A percentile compares a stretch with the other conserved stretches of the same genome.
Conservation (phyloP, 2,113 vertebrate species). For the Rissa tridactyla region DNA sequence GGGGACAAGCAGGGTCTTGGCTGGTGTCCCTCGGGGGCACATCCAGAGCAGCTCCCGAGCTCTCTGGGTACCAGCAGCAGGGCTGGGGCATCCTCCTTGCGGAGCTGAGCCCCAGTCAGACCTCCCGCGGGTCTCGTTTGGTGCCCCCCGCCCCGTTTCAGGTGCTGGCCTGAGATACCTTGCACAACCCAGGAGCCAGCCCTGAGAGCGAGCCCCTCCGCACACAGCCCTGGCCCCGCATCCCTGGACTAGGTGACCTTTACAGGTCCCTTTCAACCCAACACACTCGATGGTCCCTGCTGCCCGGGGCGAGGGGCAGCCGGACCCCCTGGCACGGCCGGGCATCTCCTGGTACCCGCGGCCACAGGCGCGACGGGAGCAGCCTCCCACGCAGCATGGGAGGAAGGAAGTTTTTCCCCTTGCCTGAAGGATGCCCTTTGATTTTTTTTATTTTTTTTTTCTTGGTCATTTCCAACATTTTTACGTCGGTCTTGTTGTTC, state of each 20-base stretch:
- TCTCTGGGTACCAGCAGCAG: background rate
- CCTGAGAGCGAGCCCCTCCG: background rate
- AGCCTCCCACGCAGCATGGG: background rate
- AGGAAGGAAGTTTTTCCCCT: background rate
- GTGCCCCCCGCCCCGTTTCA: fast-evolving
- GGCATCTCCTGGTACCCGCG: background rate
- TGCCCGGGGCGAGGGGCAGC: background rate
- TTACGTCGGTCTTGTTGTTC: background rate
- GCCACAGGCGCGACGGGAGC: background rate
- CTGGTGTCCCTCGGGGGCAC: background rate
- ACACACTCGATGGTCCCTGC: too few relatives aligned
- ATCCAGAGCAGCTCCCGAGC: background rate
- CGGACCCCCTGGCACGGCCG: background rate
- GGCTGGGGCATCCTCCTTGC: background rate
- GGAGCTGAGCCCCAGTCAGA: too few relatives aligned
- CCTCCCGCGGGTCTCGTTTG: background rate
- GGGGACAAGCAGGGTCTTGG: background rate
- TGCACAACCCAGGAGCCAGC: too few relatives aligned
- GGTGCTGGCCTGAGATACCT: background rate
- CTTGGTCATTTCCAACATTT: background rate
- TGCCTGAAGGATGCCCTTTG: background rate
- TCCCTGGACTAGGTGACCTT: background rate
- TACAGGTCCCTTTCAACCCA: too few relatives aligned
- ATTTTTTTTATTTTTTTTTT: background rate
- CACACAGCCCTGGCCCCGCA: fast-evolving